Evolutionary conservation across 2,888 invertebrate species (phyloP).

Genomic region (Amiota minor): DNA sequence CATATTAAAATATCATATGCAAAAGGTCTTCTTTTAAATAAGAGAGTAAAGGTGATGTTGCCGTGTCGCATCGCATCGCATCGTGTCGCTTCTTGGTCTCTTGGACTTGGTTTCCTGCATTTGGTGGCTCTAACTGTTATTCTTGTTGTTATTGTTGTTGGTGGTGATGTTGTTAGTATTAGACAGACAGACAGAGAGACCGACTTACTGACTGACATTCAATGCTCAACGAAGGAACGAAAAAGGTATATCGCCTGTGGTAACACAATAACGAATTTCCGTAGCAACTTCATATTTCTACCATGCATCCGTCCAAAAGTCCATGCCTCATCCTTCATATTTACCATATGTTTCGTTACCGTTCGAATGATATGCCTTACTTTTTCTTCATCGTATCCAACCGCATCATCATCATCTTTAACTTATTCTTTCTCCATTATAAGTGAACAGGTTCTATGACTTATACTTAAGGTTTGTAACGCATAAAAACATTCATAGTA

Average conservation of each 20-base stretch:
- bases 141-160: conserved; percentile 31
- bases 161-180: conserved; percentile 26
- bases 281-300: conserved; percentile 62
- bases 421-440: too few relatives aligned
- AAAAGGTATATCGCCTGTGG: conserved; percentile 68
- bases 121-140: not conserved
- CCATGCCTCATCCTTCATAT: not conserved
- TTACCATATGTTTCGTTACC: too few relatives aligned
- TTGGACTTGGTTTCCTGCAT: conserved; percentile 3
- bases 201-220: too few relatives aligned
- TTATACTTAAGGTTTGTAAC: too few relatives aligned
- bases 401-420: not conserved
- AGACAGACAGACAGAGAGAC: not conserved
- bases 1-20: conserved; percentile 68
- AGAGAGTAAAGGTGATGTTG: conserved; percentile 47
- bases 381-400: not conserved
- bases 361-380: too few relatives aligned
- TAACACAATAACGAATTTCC: conserved; percentile 71
- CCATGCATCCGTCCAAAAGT: conserved; percentile 29
- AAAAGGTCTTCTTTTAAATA: conserved; percentile 59
- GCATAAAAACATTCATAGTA: too few relatives aligned
- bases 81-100: conserved; percentile 33
- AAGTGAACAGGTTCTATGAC: too few relatives aligned
- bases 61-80: conserved; percentile 40
- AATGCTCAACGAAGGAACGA: not conserved